Percentiles rank a stretch among this genome's conserved stretches.
These are phyloP conservation scores for Episyrphus balteatus DNA, from an alignment of 1,140 invertebrate species.

Conservation along the genomic window DNA sequence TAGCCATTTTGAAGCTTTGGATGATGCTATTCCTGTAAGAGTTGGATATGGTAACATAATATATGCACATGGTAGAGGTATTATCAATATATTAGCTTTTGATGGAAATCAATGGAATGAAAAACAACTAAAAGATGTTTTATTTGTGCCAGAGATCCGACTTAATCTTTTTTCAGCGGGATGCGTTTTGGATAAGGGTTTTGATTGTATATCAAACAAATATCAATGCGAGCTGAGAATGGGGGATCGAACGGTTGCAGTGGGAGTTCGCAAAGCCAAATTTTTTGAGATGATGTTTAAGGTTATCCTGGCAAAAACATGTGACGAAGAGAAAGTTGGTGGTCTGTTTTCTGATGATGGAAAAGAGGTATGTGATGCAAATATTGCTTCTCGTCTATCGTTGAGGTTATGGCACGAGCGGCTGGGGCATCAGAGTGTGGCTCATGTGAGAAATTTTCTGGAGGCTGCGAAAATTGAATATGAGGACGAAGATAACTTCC, in stretches of 20 bases:
- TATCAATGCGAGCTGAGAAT: too few relatives aligned
- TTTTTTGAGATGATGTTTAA: conserved; percentile 23
- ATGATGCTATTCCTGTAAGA: not conserved
- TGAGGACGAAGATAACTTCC: conserved; percentile 5
- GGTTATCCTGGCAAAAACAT: not conserved
- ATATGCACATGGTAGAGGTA: conserved; percentile 1
- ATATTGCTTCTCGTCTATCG: conserved; percentile 11
- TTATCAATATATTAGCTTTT: not conserved
- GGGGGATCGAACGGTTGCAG: conserved; percentile 6
- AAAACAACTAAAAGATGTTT: conserved; percentile 14
- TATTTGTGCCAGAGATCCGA: conserved; percentile 22
- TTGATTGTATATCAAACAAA: too few relatives aligned
- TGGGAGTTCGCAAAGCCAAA: conserved; percentile 27
- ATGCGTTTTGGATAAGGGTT: too few relatives aligned
- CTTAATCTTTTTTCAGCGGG: too few relatives aligned
- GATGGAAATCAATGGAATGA: not conserved
- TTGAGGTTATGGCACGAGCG: conserved; percentile 32
- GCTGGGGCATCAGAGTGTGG: conserved; percentile 34
- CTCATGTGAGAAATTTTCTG: conserved; percentile 27
- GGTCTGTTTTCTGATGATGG: conserved; percentile 25
- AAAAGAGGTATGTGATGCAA: conserved; percentile 15
- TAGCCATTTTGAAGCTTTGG: not conserved
- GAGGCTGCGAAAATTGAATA: conserved; percentile 14
- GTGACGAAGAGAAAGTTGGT: too few relatives aligned
- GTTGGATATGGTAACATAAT: not conserved